Conservation (phyloP, 2,888 invertebrate species). For the Diplolepis rosae region DNA sequence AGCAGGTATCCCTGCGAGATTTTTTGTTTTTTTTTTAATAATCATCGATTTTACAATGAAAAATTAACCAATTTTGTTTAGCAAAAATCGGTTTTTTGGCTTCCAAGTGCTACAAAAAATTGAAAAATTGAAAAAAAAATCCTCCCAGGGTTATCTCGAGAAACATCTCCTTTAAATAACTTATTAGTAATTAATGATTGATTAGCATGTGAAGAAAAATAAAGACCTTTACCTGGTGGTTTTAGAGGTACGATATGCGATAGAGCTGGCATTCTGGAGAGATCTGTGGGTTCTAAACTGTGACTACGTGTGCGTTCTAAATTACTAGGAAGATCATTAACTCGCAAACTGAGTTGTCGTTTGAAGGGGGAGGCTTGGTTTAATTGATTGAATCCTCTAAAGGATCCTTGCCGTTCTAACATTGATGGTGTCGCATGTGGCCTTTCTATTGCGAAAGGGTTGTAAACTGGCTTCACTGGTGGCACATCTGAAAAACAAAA, state of each 20-base stretch:
- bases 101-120: too few relatives aligned
- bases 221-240: slow-evolving; percentile 72
- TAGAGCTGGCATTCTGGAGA: slow-evolving; percentile 68
- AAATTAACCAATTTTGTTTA: too few relatives aligned
- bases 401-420: slow-evolving; percentile 96
- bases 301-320: slow-evolving; percentile 82
- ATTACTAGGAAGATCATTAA: slow-evolving; percentile 96
- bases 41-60: too few relatives aligned
- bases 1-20: too few relatives aligned
- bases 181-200: too few relatives aligned
- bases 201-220: too few relatives aligned
- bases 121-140: too few relatives aligned
- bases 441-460: slow-evolving; percentile 95
- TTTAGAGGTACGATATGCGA: slow-evolving; percentile 71
- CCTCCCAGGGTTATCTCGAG: too few relatives aligned
- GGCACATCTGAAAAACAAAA: slow-evolving; percentile 68
- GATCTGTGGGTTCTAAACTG: slow-evolving; percentile 73
- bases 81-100: too few relatives aligned
- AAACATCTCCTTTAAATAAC: too few relatives aligned
- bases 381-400: slow-evolving; percentile 90
- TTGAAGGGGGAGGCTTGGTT: slow-evolving; percentile 94
- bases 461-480: slow-evolving; percentile 80
- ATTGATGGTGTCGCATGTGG: slow-evolving; percentile 97
- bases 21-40: too few relatives aligned
- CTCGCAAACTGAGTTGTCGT: slow-evolving; percentile 94